These are phyloP conservation scores for Nebria ingens DNA, from an alignment of 1,140 invertebrate species.

Conservation along the genomic window DNA sequence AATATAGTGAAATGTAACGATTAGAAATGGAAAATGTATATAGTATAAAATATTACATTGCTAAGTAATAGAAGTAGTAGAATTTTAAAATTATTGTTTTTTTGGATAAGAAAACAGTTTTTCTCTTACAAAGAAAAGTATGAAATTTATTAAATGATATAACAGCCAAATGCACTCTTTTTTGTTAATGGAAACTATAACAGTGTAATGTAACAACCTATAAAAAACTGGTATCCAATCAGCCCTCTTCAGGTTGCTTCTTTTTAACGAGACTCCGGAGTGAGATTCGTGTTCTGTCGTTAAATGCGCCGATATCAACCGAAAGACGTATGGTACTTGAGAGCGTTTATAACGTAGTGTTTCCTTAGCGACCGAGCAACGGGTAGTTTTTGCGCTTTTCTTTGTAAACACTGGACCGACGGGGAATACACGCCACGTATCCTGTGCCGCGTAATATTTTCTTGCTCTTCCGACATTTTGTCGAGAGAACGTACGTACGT, in stretches of 20 bases:
- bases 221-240: not conserved
- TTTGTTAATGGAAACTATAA: too few relatives aligned
- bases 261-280: not conserved
- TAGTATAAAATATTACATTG: too few relatives aligned
- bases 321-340: slow-evolving; percentile 5
- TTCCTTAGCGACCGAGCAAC: not conserved
- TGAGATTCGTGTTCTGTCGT: not conserved
- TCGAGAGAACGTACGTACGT: slow-evolving; percentile 8
- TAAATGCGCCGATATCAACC: not conserved
- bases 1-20: too few relatives aligned
- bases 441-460: slow-evolving; percentile 4
- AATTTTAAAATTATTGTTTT: too few relatives aligned
- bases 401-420: not conserved
- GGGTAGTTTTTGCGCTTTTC: not conserved
- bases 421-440: slow-evolving; percentile 4
- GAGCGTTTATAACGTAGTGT: slow-evolving; percentile 1
- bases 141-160: too few relatives aligned
- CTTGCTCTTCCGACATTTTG: slow-evolving; percentile 3
- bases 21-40: too few relatives aligned
- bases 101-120: too few relatives aligned
- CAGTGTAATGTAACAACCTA: not conserved
- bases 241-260: not conserved
- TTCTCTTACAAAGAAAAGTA: too few relatives aligned
- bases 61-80: too few relatives aligned
- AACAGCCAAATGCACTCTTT: too few relatives aligned